Evolutionary conservation across 2,888 invertebrate species (phyloP), one percentile per base, ranked within the genome.

Genomic region (Quadroppia sp.): DNA sequence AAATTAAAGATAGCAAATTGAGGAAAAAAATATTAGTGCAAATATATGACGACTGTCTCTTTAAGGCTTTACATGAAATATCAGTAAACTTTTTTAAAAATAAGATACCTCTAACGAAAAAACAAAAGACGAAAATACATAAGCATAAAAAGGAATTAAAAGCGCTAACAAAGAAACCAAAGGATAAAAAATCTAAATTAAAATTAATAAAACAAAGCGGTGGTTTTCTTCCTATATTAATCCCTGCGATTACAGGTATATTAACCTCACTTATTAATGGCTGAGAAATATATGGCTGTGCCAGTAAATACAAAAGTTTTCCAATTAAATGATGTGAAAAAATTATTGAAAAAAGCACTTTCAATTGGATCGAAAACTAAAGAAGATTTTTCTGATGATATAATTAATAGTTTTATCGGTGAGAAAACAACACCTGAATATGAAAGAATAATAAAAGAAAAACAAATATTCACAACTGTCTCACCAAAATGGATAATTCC

Each of bases 61-160:
- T 20, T 45, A 53, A 56, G 6, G 74, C 74, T 17, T 1, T 74
- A 15, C 28, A 53, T 1, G 74, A 74, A 53, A 74, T 74, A 9
- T 50, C 32, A 20, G 1, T n/a, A 1, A 73, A 73, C 71, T 6
- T n/a, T 9, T 42, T 53, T 6, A 71, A 74, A 6, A 15, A 30
- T 1, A 73, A 73, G 32, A n/a, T 71, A 11, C 4, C 28, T 0
- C 2, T 74, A 15, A 7, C 28, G 7, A 32, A 4, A n/a, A 3
- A 0, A 2, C 15, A 23, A 9, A 53, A 56, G 42, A 11, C 0
- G 23, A 50, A 53, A 11, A 13, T 74, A 9, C 2, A 1, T 20
- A 61, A 32, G 15, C 17, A 17, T 53, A 53, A 53, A 3, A 6
- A 7, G 3, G 3, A 20, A 20, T 53, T 64, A 25, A 32, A 40